A percentile compares a stretch with the other conserved stretches of the same genome.
phyloP scores from a whole-genome alignment of 1,140 invertebrate genomes.

The Papilio polyxenes region DNA sequence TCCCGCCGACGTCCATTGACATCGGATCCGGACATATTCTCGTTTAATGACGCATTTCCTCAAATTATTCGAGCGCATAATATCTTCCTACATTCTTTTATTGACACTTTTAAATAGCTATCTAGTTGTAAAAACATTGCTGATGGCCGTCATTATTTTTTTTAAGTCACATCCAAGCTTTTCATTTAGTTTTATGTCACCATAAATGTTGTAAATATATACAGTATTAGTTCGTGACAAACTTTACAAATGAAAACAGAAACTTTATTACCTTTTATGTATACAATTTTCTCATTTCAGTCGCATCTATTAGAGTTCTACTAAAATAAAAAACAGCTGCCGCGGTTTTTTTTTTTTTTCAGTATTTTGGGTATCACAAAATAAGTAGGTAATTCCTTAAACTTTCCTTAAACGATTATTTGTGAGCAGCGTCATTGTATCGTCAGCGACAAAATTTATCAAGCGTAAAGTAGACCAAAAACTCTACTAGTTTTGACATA shows the following conservation, averaged over 20 bases:
- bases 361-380: too few species aligned
- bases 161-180: background rate
- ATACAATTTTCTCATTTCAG: background rate
- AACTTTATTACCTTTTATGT: background rate
- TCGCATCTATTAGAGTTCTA: too few species aligned
- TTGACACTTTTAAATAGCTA: slow-evolving; percentile 48
- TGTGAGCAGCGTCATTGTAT: too few species aligned
- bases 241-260: background rate
- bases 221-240: background rate
- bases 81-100: background rate
- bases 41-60: slow-evolving; percentile 13
- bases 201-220: background rate
- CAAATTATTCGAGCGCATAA: background rate
- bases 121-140: slow-evolving; percentile 59
- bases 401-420: too few species aligned
- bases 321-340: too few species aligned
- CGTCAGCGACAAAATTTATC: too few species aligned
- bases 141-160: slow-evolving; percentile 48
- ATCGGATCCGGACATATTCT: slow-evolving; percentile 9
- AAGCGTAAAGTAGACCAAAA: too few species aligned
- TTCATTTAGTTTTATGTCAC: background rate
- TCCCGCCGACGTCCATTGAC: background rate
- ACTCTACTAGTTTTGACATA: too few species aligned
- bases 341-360: too few species aligned
- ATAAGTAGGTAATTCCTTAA: too few species aligned